phyloP scores from a whole-genome alignment of 2,113 vertebrate genomes.

The Elephantulus edwardii region DNA sequence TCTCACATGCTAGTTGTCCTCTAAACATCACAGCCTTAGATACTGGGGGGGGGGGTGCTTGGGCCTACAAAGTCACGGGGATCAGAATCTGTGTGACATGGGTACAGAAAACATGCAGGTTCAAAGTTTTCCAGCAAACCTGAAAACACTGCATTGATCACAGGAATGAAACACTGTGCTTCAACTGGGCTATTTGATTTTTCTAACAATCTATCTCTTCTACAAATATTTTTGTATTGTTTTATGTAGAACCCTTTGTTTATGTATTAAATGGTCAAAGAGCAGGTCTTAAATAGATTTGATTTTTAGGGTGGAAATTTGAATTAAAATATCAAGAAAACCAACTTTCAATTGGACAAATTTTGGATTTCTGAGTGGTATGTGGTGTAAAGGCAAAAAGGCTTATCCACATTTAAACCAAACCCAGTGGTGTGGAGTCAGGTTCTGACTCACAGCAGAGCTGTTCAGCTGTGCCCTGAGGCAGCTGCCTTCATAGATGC shows the following conservation, averaged over 20 bases:
- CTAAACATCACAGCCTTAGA: no score
- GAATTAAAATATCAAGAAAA: not conserved
- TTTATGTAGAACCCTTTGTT: not conserved
- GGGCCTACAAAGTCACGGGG: no score
- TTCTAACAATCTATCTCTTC: not conserved
- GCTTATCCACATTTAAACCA: not conserved
- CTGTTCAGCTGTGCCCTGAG: no score
- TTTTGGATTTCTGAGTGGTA: not conserved
- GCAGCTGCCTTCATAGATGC: no score
- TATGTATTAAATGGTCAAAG: not conserved
- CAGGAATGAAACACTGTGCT: not conserved
- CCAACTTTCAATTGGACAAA: not conserved
- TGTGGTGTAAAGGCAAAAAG: not conserved
- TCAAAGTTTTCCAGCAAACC: not conserved
- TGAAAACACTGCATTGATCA: not conserved
- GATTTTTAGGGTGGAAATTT: not conserved
- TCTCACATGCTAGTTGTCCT: no score
- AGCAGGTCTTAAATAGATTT: conserved; percentile 9
- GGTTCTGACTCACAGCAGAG: no score
- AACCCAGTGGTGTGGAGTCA: not conserved
- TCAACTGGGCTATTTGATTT: not conserved
- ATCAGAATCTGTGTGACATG: no score
- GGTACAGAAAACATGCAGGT: not conserved
- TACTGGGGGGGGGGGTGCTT: no score
- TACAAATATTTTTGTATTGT: not conserved